These are phyloP conservation scores for Campoplex nolae DNA, from an alignment of 2,888 invertebrate species.

Conservation along the genomic window DNA sequence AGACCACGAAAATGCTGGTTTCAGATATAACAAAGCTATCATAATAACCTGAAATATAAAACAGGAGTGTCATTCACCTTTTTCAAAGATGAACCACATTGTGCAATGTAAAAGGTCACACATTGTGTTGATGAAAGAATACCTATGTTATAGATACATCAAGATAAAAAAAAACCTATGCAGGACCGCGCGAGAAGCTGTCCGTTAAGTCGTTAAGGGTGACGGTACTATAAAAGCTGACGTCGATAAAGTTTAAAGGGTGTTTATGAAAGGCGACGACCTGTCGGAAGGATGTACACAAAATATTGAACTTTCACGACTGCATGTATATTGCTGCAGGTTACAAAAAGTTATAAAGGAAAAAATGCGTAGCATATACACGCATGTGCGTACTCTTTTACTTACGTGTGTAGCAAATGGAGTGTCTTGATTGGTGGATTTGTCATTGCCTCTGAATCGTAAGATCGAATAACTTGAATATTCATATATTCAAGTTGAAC, in stretches of 20 bases:
- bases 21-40: not conserved
- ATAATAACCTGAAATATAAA: not conserved
- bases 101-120: not conserved
- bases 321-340: not conserved
- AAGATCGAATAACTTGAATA: not conserved
- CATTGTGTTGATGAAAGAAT: constrained; percentile 1
- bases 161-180: not conserved
- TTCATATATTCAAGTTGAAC: not conserved
- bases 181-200: not conserved
- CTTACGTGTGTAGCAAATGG: not conserved
- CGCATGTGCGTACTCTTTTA: not conserved
- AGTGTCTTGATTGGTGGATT: not conserved
- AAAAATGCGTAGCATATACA: not conserved
- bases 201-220: constrained; percentile 66
- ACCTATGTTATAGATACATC: not conserved
- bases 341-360: constrained; percentile 64
- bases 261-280: constrained; percentile 74
- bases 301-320: constrained; percentile 29
- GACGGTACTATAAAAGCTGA: constrained; percentile 66
- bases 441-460: not conserved
- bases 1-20: not conserved
- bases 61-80: not conserved
- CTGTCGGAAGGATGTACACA: constrained; percentile 51
- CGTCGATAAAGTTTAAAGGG: constrained; percentile 69
- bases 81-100: not conserved